A percentile compares a stretch with the other conserved stretches of the same genome.
Evolutionary conservation across 1,140 invertebrate genomes (phyloP).

Genomic region (Ectropis grisescens): DNA sequence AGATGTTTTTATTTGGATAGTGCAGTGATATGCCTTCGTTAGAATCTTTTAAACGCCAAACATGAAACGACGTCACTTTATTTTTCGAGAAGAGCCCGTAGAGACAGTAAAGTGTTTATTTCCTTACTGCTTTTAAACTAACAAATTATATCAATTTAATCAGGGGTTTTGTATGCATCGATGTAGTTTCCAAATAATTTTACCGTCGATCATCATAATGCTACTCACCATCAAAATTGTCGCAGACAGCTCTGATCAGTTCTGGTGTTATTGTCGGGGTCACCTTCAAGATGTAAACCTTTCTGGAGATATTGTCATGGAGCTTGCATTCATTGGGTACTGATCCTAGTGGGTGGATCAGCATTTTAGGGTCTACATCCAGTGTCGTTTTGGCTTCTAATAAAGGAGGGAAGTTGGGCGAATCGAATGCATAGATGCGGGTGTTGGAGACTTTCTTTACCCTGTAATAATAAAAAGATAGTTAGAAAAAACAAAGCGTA

Average conservation of each 20-base stretch:
- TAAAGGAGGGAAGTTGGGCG: slow-evolving; percentile 88
- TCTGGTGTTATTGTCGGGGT: slow-evolving; percentile 91
- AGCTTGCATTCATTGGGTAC: slow-evolving; percentile 70
- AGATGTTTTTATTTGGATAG: no score
- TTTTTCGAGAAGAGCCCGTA: no score
- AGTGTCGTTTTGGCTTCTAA: slow-evolving; percentile 61
- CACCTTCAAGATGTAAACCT: slow-evolving; percentile 88
- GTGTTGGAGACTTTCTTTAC: slow-evolving; percentile 90
- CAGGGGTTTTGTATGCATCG: no score
- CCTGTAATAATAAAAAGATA: slow-evolving; percentile 27
- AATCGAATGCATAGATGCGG: slow-evolving; percentile 91
- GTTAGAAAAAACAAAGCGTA: background rate
- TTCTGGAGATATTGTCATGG: slow-evolving; percentile 80
- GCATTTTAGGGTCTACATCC: slow-evolving; percentile 49
- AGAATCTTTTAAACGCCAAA: no score
- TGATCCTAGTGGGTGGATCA: slow-evolving; percentile 36
- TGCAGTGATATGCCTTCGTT: no score
- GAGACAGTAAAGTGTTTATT: no score
- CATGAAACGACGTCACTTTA: no score
- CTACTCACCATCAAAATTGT: slow-evolving; percentile 44
- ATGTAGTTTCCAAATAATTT: no score
- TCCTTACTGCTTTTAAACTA: no score
- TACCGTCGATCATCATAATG: no score
- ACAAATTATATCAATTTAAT: no score
- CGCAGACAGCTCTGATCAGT: slow-evolving; percentile 73